These are phyloP conservation scores for Halyomorpha halys DNA, from an alignment of 1,140 invertebrate genomes.

Conservation along the genomic window DNA sequence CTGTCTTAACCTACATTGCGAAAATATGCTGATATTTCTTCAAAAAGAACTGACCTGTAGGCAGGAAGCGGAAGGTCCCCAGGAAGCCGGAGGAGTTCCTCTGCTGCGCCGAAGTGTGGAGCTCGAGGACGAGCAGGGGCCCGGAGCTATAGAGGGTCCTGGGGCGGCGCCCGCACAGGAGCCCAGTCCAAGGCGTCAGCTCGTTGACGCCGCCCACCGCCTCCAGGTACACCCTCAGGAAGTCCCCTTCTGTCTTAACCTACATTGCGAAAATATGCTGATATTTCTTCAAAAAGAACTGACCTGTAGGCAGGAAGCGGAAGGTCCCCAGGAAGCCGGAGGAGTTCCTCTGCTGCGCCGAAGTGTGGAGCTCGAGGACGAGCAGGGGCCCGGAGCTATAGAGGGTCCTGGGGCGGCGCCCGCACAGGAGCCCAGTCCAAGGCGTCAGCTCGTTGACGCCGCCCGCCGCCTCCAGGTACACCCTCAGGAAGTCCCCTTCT, in stretches of 20 bases:
- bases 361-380: constrained; percentile 69
- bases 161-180: constrained; percentile 65
- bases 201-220: constrained; percentile 58
- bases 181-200: constrained; percentile 60
- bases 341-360: constrained; percentile 43
- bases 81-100: constrained; percentile 61
- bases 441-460: constrained; percentile 64
- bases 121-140: constrained; percentile 64
- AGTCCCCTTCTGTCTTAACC: constrained; percentile 50
- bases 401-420: constrained; percentile 57
- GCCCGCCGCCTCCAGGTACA: constrained; percentile 54
- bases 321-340: constrained; percentile 69
- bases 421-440: constrained; percentile 67
- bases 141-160: constrained; percentile 66
- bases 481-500: constrained; percentile 64
- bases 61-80: constrained; percentile 68
- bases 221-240: constrained; percentile 63
- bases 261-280: no score
- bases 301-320: constrained; percentile 68
- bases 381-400: constrained; percentile 66
- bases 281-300: no score
- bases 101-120: constrained; percentile 49
- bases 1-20: no score
- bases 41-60: constrained; percentile 59
- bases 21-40: no score